phyloP scores from a whole-genome alignment of 2,113 vertebrate genomes.

The Pongo pygmaeus region DNA sequence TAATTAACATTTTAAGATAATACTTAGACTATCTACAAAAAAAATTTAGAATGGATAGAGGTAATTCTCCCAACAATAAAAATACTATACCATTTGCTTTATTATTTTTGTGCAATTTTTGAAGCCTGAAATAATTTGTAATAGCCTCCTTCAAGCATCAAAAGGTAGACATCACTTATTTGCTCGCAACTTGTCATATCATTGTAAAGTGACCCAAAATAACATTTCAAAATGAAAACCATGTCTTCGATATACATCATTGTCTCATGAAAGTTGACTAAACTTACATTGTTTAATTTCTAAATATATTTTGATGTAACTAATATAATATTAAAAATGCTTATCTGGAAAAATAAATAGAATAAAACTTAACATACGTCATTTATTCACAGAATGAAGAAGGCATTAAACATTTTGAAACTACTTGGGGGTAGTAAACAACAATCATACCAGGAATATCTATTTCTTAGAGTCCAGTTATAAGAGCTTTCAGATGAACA shows the following conservation, averaged over 20 bases:
- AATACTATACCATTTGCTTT: not conserved
- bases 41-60: not conserved
- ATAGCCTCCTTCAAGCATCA: not conserved
- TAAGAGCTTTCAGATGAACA: not conserved
- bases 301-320: not conserved
- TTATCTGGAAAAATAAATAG: not conserved
- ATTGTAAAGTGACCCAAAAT: slow-evolving; percentile 15
- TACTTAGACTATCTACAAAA: not conserved
- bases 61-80: not conserved
- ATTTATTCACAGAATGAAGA: not conserved
- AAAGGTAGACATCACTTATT: not conserved
- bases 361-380: not conserved
- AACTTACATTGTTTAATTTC: not conserved
- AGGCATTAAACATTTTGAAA: not conserved
- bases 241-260: not conserved
- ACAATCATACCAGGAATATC: not conserved
- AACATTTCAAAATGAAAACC: slow-evolving; percentile 17
- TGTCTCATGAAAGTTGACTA: not conserved
- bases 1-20: slow-evolving; percentile 40
- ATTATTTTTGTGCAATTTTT: not conserved
- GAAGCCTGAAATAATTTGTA: not conserved
- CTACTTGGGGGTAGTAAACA: not conserved
- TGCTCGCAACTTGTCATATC: not conserved
- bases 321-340: not conserved
- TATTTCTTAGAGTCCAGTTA: not conserved